Evolutionary conservation across 2,797 vertebrate genomes (phyloP).

Genomic region (Cheirogaleus major): DNA sequence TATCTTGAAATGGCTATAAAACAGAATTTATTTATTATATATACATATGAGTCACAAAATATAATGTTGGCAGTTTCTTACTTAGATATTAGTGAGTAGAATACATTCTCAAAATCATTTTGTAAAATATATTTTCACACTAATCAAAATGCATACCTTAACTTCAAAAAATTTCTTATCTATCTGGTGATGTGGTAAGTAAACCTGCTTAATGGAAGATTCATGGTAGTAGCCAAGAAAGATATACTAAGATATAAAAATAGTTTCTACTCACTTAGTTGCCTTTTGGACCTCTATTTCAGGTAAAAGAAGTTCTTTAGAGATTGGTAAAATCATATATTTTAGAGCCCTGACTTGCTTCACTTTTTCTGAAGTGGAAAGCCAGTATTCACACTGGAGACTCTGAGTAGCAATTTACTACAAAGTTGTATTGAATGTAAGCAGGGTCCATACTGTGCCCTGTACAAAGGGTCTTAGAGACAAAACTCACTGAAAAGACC

Average conservation of each 20-base stretch:
- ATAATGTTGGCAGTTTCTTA: not conserved
- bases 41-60: not conserved
- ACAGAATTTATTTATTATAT: conserved; percentile 2
- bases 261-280: not conserved
- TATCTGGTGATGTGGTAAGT: not conserved
- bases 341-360: not conserved
- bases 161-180: not conserved
- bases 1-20: not conserved
- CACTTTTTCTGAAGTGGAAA: not conserved
- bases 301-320: not conserved
- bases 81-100: conserved; percentile 5
- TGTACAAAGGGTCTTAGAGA: not conserved
- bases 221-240: not conserved
- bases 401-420: not conserved
- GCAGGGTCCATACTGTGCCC: not conserved
- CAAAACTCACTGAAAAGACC: not conserved
- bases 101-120: conserved; percentile 1
- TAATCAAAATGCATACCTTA: not conserved
- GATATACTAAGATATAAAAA: not conserved
- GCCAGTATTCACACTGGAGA: not conserved
- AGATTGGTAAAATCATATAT: not conserved
- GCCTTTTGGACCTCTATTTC: not conserved
- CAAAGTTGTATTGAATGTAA: not conserved
- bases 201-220: not conserved
- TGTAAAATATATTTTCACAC: not conserved